phyloP scores from a whole-genome alignment of 2,113 vertebrate species.

The Gavialis gangeticus region DNA sequence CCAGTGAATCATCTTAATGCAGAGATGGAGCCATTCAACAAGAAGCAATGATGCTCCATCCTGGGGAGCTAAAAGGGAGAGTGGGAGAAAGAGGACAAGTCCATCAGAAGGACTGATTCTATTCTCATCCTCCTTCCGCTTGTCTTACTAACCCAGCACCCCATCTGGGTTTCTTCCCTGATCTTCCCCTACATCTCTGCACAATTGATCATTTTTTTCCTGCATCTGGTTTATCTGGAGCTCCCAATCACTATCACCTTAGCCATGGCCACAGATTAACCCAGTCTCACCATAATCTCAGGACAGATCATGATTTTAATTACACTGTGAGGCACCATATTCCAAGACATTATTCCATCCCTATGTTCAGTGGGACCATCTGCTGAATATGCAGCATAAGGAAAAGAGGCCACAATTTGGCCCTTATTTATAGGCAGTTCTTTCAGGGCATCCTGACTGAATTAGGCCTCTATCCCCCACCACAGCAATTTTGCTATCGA shows the following conservation, averaged over 20 bases:
- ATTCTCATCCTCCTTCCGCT: not conserved
- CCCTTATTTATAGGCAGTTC: not conserved
- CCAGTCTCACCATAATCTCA: too few species aligned
- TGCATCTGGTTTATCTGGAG: not conserved
- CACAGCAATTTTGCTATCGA: not conserved
- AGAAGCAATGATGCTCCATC: not conserved
- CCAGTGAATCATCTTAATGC: not conserved
- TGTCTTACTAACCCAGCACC: not conserved
- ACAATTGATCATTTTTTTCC: not conserved
- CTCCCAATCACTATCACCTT: not conserved
- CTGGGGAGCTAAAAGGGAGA: not conserved
- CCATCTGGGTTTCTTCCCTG: not conserved
- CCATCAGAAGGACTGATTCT: not conserved
- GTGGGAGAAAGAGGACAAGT: not conserved
- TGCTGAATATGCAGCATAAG: not conserved
- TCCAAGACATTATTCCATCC: not conserved
- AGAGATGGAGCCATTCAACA: not conserved
- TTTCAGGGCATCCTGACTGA: too few species aligned
- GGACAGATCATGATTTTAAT: not conserved
- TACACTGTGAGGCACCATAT: not conserved
- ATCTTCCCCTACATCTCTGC: not conserved
- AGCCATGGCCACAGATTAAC: not conserved
- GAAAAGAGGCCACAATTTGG: not conserved
- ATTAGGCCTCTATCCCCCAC: too few species aligned
- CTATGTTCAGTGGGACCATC: not conserved